phyloP scores from a whole-genome alignment of 1,140 invertebrate species.

The Drosophila tristis region DNA sequence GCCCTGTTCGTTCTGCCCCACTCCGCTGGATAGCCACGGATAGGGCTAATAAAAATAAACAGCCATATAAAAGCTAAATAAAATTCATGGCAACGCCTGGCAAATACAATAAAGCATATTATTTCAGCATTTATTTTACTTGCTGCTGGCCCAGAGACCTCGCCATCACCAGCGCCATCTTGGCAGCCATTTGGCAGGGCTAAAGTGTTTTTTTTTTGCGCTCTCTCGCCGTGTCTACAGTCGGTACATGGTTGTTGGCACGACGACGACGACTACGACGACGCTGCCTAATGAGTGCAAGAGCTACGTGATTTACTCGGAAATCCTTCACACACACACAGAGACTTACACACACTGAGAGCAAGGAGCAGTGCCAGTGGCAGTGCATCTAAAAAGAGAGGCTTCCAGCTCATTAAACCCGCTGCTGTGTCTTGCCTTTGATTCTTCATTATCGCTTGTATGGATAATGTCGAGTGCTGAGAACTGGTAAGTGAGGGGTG shows the following conservation, averaged over 20 bases:
- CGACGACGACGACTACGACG: conserved; percentile 11
- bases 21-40: background rate
- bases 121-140: conserved; percentile 70
- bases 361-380: too few species aligned
- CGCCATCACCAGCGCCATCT: background rate
- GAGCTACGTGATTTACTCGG: conserved; percentile 60
- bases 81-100: conserved; percentile 64
- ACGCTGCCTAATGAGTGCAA: conserved; percentile 43
- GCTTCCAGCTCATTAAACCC: conserved; percentile 51
- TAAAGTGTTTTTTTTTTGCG: conserved; percentile 46
- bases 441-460: conserved; percentile 40
- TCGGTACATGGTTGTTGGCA: conserved; percentile 24
- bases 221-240: background rate
- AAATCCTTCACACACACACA: conserved; percentile 10
- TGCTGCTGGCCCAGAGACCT: background rate
- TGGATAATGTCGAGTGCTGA: conserved; percentile 22
- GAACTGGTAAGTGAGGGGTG: background rate
- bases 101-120: conserved; percentile 69
- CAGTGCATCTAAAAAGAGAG: conserved; percentile 31
- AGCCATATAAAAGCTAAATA: conserved; percentile 59
- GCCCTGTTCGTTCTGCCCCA: too few species aligned
- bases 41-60: conserved; percentile 62
- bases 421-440: conserved; percentile 14
- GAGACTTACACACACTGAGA: too few species aligned
- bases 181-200: conserved; percentile 57